Percentiles rank a stretch among this genome's conserved stretches.
Evolutionary conservation across 2,797 vertebrate genomes (phyloP).

Genomic region (Sebastes diaconus): DNA sequence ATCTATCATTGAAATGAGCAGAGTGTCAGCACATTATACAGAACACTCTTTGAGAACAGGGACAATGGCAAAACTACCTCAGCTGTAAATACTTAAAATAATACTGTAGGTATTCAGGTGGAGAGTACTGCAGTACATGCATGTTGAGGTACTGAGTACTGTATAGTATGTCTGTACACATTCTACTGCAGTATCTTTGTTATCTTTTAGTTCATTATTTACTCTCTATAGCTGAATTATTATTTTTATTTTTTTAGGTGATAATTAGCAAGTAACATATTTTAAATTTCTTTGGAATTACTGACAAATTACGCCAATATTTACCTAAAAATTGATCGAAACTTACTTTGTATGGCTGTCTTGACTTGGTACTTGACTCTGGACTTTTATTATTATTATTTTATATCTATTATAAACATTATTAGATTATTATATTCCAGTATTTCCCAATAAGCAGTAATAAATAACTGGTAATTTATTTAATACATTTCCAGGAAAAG

Average conservation of each 20-base stretch:
- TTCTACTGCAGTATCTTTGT: neutral
- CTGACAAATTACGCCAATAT: no score
- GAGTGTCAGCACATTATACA: slow-evolving; percentile 53
- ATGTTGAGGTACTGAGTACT: neutral
- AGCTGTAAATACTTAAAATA: slow-evolving; percentile 27
- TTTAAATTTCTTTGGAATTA: no score
- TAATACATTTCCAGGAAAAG: no score
- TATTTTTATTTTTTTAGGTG: no score
- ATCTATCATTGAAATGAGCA: slow-evolving; percentile 62
- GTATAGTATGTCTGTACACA: neutral
- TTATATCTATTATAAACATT: no score
- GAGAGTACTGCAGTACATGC: neutral
- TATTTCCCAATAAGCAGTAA: no score
- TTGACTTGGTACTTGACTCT: no score
- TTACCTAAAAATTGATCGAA: fast-evolving
- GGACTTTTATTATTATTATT: no score
- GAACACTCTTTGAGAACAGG: slow-evolving; percentile 11
- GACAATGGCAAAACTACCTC: slow-evolving; percentile 6
- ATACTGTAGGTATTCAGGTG: neutral
- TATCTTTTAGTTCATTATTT: neutral
- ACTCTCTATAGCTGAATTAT: neutral
- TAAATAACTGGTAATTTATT: no score
- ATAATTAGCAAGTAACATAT: no score
- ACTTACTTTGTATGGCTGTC: no score
- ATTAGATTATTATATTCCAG: fast-evolving